Base-by-base conservation (phyloP, 1,140 invertebrate genomes). In the Heterodera schachtii region DNA sequence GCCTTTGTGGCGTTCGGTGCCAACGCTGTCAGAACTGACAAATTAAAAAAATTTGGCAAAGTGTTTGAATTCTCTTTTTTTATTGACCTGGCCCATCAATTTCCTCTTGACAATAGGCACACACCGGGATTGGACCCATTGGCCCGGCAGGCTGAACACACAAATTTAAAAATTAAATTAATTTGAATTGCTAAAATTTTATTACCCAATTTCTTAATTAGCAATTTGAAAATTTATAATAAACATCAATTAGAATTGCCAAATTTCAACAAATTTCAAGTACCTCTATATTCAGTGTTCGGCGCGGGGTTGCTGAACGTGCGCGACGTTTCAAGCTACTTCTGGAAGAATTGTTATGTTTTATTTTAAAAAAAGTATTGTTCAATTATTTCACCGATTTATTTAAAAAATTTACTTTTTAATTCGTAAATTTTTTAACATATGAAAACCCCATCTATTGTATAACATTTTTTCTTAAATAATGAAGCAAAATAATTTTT, bases 231-330 rank as follows among this genome's bases (percentile, higher is more conserved):
- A 70, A n/a, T 11, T 5, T 1, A 31, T 31, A 31, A 31, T 31
- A 2, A 31, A 31, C n/a, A n/a, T n/a, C 16, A 69, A 78, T 41
- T 41, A 70, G 11, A 41, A 44, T 16, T 71, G 8, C 19, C 21
- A 31, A 52, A 52, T 52, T 49, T 6, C 47, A 41, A 41, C 7
- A 46, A 85, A 19, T 41, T 31, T 31, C 31, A 31, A 31, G 1
- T 19, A 82, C 88, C 47, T 89, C 89, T 49, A 89, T 88, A 67
- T 89, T 87, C n/a, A 89, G 86, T 13, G 85, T 88, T 21, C 87
- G 66, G 43, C 89, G 82, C 9, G 88, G 88, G 13, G 88, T 89
- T 9, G 83, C 81, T 46, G 88, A 90, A 46, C 89, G 76, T 16
- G 87, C 89, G 46, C 88, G 84, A 60, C 89, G 87, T 70, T 87